Evolutionary conservation across 1,140 invertebrate species (phyloP).

Genomic region (Drosophila punjabiensis): DNA sequence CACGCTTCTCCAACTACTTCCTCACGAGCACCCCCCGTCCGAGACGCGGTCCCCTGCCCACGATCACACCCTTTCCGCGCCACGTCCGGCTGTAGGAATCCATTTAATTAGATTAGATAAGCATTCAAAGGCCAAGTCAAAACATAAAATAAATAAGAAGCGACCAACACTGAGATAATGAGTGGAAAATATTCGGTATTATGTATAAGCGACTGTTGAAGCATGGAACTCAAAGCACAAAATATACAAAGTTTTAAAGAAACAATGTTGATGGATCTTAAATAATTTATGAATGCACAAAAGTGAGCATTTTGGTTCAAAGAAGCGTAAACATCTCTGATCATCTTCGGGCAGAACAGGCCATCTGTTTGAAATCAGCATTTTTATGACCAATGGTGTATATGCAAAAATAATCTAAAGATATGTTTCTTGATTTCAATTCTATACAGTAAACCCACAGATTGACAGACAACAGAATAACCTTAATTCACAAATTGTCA

Average conservation of each 20-base stretch:
- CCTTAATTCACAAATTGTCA: background rate
- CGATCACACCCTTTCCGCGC: conserved; percentile 72
- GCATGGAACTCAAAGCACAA: conserved; percentile 27
- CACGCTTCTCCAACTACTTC: conserved; percentile 64
- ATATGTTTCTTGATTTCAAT: conserved; percentile 1
- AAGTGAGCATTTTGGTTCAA: conserved; percentile 25
- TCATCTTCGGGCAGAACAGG: background rate
- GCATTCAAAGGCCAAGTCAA: conserved; percentile 32
- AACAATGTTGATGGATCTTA: conserved; percentile 30
- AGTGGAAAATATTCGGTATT: conserved; percentile 50
- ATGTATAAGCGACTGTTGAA: conserved; percentile 44
- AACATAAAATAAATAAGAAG: conserved; percentile 56
- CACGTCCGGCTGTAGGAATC: conserved; percentile 55
- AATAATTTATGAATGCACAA: conserved; percentile 36
- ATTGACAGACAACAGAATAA: background rate
- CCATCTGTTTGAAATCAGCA: conserved; percentile 16
- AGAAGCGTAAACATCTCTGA: conserved; percentile 8
- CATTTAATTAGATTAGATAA: conserved; percentile 64
- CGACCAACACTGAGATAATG: conserved; percentile 36
- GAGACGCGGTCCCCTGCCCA: conserved; percentile 67
- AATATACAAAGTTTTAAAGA: conserved; percentile 12
- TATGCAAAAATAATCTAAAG: conserved; percentile 1
- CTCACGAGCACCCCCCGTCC: conserved; percentile 66
- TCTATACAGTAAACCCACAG: background rate
- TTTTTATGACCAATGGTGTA: background rate